phyloP scores from a whole-genome alignment of 2,888 invertebrate species.

The Parnassius apollo region DNA sequence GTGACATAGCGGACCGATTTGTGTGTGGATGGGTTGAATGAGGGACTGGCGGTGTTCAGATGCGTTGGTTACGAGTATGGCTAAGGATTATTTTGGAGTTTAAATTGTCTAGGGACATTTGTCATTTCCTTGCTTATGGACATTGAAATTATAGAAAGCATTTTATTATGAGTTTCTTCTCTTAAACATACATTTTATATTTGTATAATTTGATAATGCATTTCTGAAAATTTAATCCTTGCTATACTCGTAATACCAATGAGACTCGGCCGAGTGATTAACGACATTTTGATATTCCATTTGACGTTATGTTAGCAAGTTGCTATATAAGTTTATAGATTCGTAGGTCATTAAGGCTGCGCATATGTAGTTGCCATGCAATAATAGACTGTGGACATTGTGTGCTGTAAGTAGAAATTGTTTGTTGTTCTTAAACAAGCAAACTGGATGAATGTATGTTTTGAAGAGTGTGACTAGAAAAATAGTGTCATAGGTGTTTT shows the following conservation, averaged over 20 bases:
- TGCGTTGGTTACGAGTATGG: slow-evolving; percentile 9
- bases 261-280: slow-evolving; percentile 16
- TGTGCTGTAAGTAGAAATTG: background rate
- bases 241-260: background rate
- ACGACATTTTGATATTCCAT: background rate
- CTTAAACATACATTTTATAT: no score
- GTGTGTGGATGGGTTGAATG: slow-evolving; percentile 27
- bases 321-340: slow-evolving; percentile 16
- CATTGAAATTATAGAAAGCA: no score
- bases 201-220: background rate
- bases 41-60: slow-evolving; percentile 30
- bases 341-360: slow-evolving; percentile 6
- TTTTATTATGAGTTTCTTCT: no score
- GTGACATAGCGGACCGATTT: slow-evolving; percentile 57
- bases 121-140: background rate
- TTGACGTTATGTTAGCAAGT: slow-evolving; percentile 16
- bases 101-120: background rate
- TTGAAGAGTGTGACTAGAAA: no score
- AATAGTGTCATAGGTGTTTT: no score
- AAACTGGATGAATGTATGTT: no score
- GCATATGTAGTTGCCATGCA: slow-evolving; percentile 5
- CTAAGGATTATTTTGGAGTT: slow-evolving; percentile 20
- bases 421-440: background rate
- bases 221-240: background rate
- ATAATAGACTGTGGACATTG: background rate